These are phyloP conservation scores for Choristoneura fumiferana DNA, from an alignment of 1,140 invertebrate species.

Conservation along the genomic window DNA sequence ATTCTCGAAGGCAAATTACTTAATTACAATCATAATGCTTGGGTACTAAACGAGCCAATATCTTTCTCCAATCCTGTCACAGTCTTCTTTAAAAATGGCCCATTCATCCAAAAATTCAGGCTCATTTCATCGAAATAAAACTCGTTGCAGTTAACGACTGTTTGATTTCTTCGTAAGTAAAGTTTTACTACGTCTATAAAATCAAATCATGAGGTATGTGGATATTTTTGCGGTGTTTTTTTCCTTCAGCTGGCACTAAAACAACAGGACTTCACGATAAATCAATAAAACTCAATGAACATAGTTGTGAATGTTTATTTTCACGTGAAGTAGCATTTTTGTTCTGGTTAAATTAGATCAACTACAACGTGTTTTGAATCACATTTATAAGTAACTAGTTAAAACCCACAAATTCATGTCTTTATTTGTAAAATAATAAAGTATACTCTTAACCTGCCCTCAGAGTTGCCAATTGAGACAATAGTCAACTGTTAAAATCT, in stretches of 20 bases:
- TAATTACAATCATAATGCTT: too few species aligned
- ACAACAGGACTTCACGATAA: background rate
- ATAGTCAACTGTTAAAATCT: too few species aligned
- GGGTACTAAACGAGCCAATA: too few species aligned
- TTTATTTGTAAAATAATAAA: too few species aligned
- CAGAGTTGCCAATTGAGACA: too few species aligned
- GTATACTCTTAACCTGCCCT: too few species aligned
- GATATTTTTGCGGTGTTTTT: slow-evolving; percentile 4
- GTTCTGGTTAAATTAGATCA: too few species aligned
- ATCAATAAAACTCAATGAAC: background rate
- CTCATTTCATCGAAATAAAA: background rate
- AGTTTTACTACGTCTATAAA: slow-evolving; percentile 15
- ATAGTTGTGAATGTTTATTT: slow-evolving; percentile 11
- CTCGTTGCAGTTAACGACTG: slow-evolving; percentile 2
- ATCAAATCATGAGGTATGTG: slow-evolving; percentile 9
- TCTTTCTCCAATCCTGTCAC: too few species aligned
- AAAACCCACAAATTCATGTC: too few species aligned
- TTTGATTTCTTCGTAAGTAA: background rate
- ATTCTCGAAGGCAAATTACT: too few species aligned
- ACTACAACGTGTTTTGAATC: too few species aligned
- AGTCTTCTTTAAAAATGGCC: background rate
- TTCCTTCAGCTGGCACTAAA: slow-evolving; percentile 1
- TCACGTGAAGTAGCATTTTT: slow-evolving; percentile 1
- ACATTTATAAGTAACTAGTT: too few species aligned
- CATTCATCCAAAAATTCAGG: background rate